Conservation (phyloP, 2,888 invertebrate species). For the Caenorhabditis angaria region DNA sequence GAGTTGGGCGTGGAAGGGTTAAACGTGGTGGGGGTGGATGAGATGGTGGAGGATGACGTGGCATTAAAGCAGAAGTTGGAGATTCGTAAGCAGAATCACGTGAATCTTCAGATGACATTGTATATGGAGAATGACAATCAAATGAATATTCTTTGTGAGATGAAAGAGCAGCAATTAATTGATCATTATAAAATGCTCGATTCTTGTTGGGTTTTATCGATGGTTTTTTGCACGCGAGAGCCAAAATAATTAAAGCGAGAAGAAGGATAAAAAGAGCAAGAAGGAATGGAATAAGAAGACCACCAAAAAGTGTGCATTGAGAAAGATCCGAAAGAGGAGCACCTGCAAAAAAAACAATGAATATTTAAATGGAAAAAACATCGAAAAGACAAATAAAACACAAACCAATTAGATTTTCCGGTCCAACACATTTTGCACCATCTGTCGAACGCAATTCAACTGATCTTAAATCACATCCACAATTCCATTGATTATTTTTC, state of each 20-base stretch:
- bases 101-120: conserved; percentile 38
- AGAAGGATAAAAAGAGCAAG: conserved; percentile 47
- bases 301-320: conserved; percentile 42
- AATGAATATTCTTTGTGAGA: conserved; percentile 47
- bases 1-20: conserved; percentile 21
- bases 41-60: conserved; percentile 35
- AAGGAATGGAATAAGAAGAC: conserved; percentile 47
- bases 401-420: conserved; percentile 34
- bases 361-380: neutral
- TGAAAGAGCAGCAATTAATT: conserved; percentile 34
- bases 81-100: conserved; percentile 52
- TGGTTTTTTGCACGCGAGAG: conserved; percentile 44
- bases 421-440: conserved; percentile 36
- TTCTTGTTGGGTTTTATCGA: conserved; percentile 25
- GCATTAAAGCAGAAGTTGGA: conserved; percentile 49
- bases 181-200: conserved; percentile 39
- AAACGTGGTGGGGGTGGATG: conserved; percentile 1
- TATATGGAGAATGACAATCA: conserved; percentile 45
- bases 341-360: neutral
- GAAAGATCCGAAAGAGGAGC: conserved; percentile 26
- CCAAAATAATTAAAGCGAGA: conserved; percentile 46
- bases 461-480: conserved; percentile 48
- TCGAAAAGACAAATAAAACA: neutral
- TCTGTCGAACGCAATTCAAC: conserved; percentile 35
- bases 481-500: conserved; percentile 52